Base-by-base conservation (phyloP, 2,797 vertebrate species). In the Labroides dimidiatus region DNA sequence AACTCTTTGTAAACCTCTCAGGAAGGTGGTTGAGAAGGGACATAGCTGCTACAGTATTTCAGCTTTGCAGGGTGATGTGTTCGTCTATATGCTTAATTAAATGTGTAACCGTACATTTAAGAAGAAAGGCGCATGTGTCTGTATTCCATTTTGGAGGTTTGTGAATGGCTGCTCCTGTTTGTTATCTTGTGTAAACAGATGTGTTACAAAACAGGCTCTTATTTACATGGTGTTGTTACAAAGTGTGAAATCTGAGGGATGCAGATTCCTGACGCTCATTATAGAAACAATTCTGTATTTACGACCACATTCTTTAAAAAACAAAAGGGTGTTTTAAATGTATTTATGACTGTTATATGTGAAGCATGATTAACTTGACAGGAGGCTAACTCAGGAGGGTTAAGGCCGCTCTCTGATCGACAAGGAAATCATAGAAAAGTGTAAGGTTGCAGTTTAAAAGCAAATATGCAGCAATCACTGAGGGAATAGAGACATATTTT, bases 191-290 rank as follows among this genome's bases (percentile, higher is more conserved):
- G 80, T 79, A 87, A 93, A 91, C 84, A 77, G 77, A 75, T 72
- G 45, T 33, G 67, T 93, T 94, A 86, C 82, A 80, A 93, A 93
- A 93, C 85, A 39, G 59, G 24, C 74, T 85, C 42, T 13, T 83
- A 85, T 93, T 94, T 92, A 85, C 87, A 88, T 86, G 75, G 81
- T 73, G 67, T 43, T 58, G 19, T 42, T 23, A 52, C 30, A 19
- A 6, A 20, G 20, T 24, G 7, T 14, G 20, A 45, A 45, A 14
- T 52, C 30, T 76, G 42, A 44, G 15, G 27, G 36, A 64, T 47
- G 56, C 44, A 10, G 6, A 50, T 6, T 37, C 14, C 27, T 24
- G 36, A 1, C 1, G 11, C 47, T 45, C 0, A 2, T 24, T 42
- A 4, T 15, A 24, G 10, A 54, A 23, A 23, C 2, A 4, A 12